These are phyloP conservation scores for Drosophila watanabei DNA, from an alignment of 1,140 invertebrate species.

Conservation along the genomic window DNA sequence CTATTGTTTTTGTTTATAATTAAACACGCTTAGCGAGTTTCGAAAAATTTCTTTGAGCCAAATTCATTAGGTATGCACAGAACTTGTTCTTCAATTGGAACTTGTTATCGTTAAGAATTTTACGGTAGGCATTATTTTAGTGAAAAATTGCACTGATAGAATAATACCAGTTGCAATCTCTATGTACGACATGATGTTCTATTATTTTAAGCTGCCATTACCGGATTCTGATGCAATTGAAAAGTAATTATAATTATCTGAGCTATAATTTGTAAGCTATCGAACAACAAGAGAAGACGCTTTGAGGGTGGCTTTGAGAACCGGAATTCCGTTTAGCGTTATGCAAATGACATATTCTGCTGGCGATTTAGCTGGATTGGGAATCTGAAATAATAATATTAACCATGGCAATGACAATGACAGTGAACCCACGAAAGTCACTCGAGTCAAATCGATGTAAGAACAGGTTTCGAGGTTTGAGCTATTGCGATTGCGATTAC, in stretches of 20 bases:
- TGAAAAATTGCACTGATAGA: slow-evolving; percentile 10
- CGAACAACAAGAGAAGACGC: slow-evolving; percentile 20
- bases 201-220: slow-evolving; percentile 35
- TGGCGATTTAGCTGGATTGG: slow-evolving; percentile 14
- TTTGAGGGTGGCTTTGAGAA: slow-evolving; percentile 5
- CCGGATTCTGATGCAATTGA: slow-evolving; percentile 46
- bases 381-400: slow-evolving; percentile 33
- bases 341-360: slow-evolving; percentile 38
- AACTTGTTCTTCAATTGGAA: slow-evolving; percentile 19
- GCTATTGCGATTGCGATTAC: slow-evolving; percentile 28
- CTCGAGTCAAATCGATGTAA: slow-evolving; percentile 37
- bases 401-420: slow-evolving; percentile 40
- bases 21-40: slow-evolving; percentile 6
- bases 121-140: not conserved
- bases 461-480: slow-evolving; percentile 58
- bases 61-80: slow-evolving; percentile 8
- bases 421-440: slow-evolving; percentile 29
- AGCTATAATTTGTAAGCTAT: slow-evolving; percentile 9
- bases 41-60: not conserved
- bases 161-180: slow-evolving; percentile 5
- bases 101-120: slow-evolving; percentile 14
- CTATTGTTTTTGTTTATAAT: slow-evolving; percentile 24
- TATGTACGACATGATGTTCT: slow-evolving; percentile 16
- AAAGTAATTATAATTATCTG: slow-evolving; percentile 37
- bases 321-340: slow-evolving; percentile 35